Conservation (phyloP, 1,140 invertebrate species). For the Mya arenaria region DNA sequence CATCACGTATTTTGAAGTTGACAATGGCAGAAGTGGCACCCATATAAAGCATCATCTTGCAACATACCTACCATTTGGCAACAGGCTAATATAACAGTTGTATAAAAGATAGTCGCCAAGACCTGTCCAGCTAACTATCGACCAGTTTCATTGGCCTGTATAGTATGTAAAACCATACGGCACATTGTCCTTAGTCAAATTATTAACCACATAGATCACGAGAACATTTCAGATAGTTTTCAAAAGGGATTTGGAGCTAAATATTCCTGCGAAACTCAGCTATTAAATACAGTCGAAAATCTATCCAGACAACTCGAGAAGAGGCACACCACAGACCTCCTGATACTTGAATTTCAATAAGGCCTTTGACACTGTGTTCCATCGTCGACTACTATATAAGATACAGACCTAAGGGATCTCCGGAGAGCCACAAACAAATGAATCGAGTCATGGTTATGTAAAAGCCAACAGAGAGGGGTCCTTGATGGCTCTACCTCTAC, state of each 20-base stretch:
- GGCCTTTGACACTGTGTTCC: conserved; percentile 58
- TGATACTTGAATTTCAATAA: conserved; percentile 56
- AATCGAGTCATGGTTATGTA: conserved; percentile 39
- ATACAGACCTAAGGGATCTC: conserved; percentile 25
- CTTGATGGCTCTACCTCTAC: conserved; percentile 42
- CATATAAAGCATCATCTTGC: conserved; percentile 4
- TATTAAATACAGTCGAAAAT: conserved; percentile 35
- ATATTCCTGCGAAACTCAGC: conserved; percentile 47
- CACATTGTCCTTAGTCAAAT: conserved; percentile 46
- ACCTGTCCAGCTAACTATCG: conserved; percentile 46
- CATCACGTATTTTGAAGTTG: too few species aligned
- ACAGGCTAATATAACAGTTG: conserved; percentile 28
- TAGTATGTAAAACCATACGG: conserved; percentile 52
- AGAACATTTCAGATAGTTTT: too few species aligned
- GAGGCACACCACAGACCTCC: conserved; percentile 15
- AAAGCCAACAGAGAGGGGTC: conserved; percentile 32
- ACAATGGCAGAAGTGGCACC: too few species aligned
- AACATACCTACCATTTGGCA: conserved; percentile 34
- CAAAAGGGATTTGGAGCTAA: conserved; percentile 46
- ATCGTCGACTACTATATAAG: conserved; percentile 48
- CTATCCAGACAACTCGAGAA: not conserved
- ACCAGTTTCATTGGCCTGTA: conserved; percentile 56
- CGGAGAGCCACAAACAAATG: conserved; percentile 23
- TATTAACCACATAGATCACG: conserved; percentile 44
- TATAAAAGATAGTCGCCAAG: conserved; percentile 51